Percentiles rank a stretch among this genome's conserved stretches.
Evolutionary conservation across 2,888 invertebrate genomes (phyloP).

Genomic region (Pogonocherus hispidulus): DNA sequence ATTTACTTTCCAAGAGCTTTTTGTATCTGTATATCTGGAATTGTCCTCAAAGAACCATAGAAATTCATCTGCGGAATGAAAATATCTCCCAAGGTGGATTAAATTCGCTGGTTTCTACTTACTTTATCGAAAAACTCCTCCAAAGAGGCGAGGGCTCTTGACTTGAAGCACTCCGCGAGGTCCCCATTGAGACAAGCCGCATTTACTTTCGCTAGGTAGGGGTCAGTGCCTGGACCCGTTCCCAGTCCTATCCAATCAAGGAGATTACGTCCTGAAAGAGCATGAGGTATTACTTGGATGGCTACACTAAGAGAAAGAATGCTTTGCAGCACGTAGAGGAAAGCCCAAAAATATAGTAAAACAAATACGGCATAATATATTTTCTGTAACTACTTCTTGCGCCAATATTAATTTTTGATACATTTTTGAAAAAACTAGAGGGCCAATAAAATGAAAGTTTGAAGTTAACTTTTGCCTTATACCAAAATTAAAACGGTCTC

Average conservation of each 20-base stretch:
- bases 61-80: no score
- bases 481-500: no score
- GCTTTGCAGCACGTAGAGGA: no score
- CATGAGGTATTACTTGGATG: not conserved
- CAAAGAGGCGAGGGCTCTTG: slow-evolving; percentile 81
- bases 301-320: no score
- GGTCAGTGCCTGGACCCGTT: slow-evolving; percentile 80
- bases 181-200: slow-evolving; percentile 84
- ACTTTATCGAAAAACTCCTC: slow-evolving; percentile 83
- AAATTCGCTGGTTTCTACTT: slow-evolving; percentile 45
- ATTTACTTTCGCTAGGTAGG: slow-evolving; percentile 82
- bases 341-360: no score
- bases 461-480: no score
- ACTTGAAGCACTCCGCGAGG: slow-evolving; percentile 89
- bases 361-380: no score
- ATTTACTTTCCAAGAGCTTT: not conserved
- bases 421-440: no score
- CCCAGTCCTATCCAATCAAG: slow-evolving; percentile 87
- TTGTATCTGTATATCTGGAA: not conserved
- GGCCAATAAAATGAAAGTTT: no score
- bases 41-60: not conserved
- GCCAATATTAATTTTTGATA: no score
- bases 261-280: slow-evolving; percentile 74
- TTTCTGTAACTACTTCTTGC: no score
- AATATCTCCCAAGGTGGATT: not conserved